A percentile compares a stretch with the other conserved stretches of the same genome.
These are phyloP conservation scores for Chauna torquata DNA, from an alignment of 2,113 vertebrate genomes.

Conservation along the genomic window DNA sequence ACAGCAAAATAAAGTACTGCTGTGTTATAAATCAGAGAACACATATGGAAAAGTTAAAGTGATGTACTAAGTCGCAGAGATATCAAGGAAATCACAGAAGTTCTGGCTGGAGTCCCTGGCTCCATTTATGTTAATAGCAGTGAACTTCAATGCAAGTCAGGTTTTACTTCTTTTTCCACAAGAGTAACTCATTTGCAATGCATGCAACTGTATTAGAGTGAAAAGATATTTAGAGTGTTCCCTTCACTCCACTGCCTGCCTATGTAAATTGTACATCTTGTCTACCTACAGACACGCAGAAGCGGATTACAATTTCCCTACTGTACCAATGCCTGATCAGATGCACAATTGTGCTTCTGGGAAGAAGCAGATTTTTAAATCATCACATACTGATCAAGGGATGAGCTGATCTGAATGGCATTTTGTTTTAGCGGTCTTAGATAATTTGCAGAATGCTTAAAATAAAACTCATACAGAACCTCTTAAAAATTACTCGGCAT, in stretches of 20 bases:
- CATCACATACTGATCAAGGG: not conserved
- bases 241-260: not conserved
- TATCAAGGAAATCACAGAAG: conserved; percentile 66
- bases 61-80: conserved; percentile 8
- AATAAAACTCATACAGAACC: conserved; percentile 34
- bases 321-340: not conserved
- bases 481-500: conserved; percentile 55
- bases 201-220: not conserved
- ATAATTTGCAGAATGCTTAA: conserved; percentile 37
- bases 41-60: conserved; percentile 50
- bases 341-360: not conserved
- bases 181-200: conserved; percentile 54
- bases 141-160: conserved; percentile 47
- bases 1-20: conserved; percentile 14
- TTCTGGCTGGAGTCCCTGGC: conserved; percentile 47
- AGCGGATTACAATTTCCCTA: not conserved
- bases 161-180: conserved; percentile 40
- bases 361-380: not conserved
- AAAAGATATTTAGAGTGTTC: not conserved
- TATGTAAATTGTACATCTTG: not conserved
- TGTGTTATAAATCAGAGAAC: conserved; percentile 53
- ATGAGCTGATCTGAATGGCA: not conserved
- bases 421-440: not conserved
- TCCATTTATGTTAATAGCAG: not conserved
- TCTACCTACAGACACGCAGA: not conserved